Base-by-base conservation (phyloP, 2,113 vertebrate genomes). In the Bos indicus region DNA sequence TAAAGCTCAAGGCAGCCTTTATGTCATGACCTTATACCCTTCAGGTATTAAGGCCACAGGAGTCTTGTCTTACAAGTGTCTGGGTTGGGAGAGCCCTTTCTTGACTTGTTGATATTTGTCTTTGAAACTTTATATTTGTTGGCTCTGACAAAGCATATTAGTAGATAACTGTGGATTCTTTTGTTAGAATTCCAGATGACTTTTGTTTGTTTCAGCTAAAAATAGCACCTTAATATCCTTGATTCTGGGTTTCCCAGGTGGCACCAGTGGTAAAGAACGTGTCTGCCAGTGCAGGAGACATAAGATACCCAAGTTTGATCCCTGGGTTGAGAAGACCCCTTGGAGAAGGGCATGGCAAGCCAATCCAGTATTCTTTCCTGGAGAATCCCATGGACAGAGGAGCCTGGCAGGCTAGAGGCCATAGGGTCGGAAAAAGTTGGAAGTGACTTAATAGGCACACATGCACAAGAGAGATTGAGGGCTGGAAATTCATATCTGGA, bases 71-170 rank as follows among this genome's bases (percentile, higher is more conserved):
- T 80, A 30, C 2, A 93, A 67, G 21, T 80, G 33, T 93, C 28
- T 91, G 51, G 3, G n/a, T 46, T n/a, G 48, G 48, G 26, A 78
- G 26, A 7, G 2, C 51, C 46, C 17, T 88, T 90, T 85, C 46
- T 88, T 40, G 3, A 67, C 2, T n/a, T 64, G 78, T 86, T 93
- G 48, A 78, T 86, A 14, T 56, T 94, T 93, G 16, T 40, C 54
- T 89, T 4, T 97, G 88, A 48, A 88, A 92, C 3, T 83, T 97
- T 52, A 83, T 30, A 91, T 46, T 91, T 89, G 14, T 94, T 97
- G 54, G 23, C 28, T 92, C n/a, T 89, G 64, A 95, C 4, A 87
- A 87, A 94, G 25, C 40, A 83, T 83, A 11, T 87, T 82, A 83
- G 71, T 91, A 5, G 84, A 85, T 7, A 97, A 82, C 12, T 1